A percentile compares a stretch with the other conserved stretches of the same genome.
Evolutionary conservation across 2,797 vertebrate genomes (phyloP).

Genomic region (Mormyrops attenuatus): DNA sequence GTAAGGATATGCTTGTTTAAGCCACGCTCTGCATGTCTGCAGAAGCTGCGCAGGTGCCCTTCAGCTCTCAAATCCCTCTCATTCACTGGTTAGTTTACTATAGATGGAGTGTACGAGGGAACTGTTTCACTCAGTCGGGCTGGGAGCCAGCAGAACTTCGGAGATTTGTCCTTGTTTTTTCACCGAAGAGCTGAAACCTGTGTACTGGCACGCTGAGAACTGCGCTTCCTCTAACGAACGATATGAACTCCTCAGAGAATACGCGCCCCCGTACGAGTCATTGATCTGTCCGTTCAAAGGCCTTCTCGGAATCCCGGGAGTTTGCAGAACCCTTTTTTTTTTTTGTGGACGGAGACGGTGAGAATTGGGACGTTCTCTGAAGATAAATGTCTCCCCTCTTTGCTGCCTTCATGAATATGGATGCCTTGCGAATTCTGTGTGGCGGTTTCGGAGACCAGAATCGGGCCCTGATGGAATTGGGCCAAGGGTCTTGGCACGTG

Average conservation of each 20-base stretch:
- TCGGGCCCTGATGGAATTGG: neutral
- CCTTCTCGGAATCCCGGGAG: neutral
- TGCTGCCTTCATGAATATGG: slow-evolving; percentile 4
- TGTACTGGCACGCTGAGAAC: neutral
- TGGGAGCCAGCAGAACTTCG: neutral
- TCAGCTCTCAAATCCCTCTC: neutral
- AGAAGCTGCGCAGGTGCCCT: neutral
- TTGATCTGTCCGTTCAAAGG: neutral
- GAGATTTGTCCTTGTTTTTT: neutral
- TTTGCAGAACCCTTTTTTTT: neutral
- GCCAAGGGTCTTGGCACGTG: neutral
- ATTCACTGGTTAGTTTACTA: neutral
- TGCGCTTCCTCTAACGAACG: neutral
- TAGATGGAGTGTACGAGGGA: neutral
- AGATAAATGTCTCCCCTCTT: neutral
- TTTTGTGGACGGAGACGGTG: neutral
- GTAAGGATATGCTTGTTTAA: neutral
- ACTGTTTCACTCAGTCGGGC: neutral
- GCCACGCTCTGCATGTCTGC: neutral
- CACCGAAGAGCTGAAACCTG: neutral
- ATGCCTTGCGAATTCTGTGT: neutral
- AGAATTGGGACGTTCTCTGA: neutral
- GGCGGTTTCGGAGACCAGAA: neutral
- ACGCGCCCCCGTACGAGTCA: neutral
- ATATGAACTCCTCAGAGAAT: neutral